Percentiles rank a stretch among this genome's conserved stretches.
phyloP scores from a whole-genome alignment of 2,797 vertebrate species.

The Pelobates cultripes region DNA sequence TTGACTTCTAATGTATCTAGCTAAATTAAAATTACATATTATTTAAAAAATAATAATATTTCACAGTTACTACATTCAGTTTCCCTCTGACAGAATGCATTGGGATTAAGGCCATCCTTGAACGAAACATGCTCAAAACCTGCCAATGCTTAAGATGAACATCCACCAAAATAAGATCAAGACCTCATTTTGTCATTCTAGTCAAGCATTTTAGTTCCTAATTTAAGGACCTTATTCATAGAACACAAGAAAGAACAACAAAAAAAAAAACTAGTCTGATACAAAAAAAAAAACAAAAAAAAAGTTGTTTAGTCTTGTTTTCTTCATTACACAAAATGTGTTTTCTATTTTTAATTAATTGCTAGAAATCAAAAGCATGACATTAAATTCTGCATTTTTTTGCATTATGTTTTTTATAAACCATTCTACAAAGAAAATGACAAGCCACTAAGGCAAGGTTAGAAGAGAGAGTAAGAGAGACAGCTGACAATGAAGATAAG shows the following conservation, averaged over 20 bases:
- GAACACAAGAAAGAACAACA: not conserved
- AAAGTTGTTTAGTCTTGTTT: not conserved
- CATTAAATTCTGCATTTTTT: not conserved
- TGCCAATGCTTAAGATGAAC: too few species aligned
- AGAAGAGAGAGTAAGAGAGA: not conserved
- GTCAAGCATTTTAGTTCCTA: not conserved
- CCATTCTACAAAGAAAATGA: not conserved
- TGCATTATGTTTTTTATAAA: not conserved
- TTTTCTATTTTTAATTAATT: too few species aligned
- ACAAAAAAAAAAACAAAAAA: not conserved
- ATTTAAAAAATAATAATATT: too few species aligned
- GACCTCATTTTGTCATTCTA: too few species aligned
- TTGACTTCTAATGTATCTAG: too few species aligned
- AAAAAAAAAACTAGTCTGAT: not conserved
- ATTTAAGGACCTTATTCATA: not conserved
- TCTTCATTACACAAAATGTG: not conserved
- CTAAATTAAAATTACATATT: too few species aligned
- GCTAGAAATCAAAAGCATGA: not conserved
- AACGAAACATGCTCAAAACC: too few species aligned
- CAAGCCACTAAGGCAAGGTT: not conserved
- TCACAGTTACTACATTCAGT: too few species aligned
- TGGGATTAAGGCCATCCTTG: too few species aligned
- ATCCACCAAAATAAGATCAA: too few species aligned
- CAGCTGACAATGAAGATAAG: constrained; percentile 18
- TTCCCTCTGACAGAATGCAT: too few species aligned